phyloP scores from a whole-genome alignment of 2,797 vertebrate genomes.

The Rhinichthys osculus region DNA sequence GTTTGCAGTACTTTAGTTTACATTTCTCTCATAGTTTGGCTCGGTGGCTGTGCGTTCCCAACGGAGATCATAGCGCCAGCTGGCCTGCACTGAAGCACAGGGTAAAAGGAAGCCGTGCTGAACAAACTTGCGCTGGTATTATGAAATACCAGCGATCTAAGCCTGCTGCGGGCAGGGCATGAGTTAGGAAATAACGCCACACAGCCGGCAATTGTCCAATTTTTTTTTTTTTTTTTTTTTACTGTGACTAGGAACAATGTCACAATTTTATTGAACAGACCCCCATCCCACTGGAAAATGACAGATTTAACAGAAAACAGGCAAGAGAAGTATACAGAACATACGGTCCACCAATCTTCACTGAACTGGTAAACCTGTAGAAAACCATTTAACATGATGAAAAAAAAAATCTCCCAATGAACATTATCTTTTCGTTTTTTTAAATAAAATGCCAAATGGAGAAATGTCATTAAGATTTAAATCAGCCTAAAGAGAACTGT shows the following conservation, averaged over 20 bases:
- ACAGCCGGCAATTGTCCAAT: background rate
- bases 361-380: background rate
- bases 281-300: background rate
- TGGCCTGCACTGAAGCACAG: conserved; percentile 66
- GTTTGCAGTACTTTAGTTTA: conserved; percentile 66
- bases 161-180: background rate
- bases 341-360: background rate
- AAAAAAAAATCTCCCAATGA: background rate
- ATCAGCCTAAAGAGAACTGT: background rate
- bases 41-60: conserved; percentile 60
- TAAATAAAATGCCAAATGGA: background rate
- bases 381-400: background rate
- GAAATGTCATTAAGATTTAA: conserved; percentile 12
- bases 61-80: conserved; percentile 65
- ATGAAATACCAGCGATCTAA: conserved; percentile 53
- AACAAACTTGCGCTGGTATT: conserved; percentile 69
- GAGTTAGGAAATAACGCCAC: conserved; percentile 3
- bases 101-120: conserved; percentile 67
- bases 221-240: background rate
- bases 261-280: background rate
- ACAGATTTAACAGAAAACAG: background rate
- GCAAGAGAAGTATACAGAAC: background rate
- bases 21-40: conserved; percentile 78
- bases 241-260: conserved; percentile 4
- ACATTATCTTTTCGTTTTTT: background rate